A percentile compares a stretch with the other conserved stretches of the same genome.
Conservation (phyloP, 2,797 vertebrate species). For the Peromyscus nudipes region DNA sequence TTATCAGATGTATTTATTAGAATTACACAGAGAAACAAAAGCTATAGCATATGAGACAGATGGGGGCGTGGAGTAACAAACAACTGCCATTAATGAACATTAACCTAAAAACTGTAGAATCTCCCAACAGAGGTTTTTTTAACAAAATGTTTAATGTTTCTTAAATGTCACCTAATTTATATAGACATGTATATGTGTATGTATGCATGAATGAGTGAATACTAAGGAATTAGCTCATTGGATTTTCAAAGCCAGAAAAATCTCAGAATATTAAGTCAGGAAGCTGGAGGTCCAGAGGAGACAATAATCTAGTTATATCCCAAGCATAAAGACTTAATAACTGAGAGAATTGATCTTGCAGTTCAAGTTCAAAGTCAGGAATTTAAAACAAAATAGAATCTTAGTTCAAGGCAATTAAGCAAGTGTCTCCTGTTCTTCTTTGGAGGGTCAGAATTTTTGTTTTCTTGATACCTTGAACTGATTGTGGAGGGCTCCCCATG, state of each 20-base stretch:
- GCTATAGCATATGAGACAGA: neutral
- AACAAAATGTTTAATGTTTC: slow-evolving; percentile 19
- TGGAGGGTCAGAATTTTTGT: neutral
- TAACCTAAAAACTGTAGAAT: neutral
- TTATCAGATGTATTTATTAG: neutral
- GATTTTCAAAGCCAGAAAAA: neutral
- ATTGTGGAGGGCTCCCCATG: neutral
- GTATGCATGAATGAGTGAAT: neutral
- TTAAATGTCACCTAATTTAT: neutral
- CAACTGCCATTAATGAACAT: neutral
- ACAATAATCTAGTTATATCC: neutral
- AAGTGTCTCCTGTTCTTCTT: neutral
- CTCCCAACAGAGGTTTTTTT: neutral
- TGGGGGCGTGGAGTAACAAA: neutral
- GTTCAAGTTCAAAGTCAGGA: neutral
- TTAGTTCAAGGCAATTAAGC: neutral
- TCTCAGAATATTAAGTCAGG: neutral
- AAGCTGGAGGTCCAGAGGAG: neutral
- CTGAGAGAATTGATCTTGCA: neutral
- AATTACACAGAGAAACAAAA: neutral
- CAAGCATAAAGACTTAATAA: neutral
- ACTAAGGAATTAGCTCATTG: neutral
- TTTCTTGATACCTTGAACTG: neutral
- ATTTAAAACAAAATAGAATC: neutral
- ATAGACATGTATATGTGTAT: neutral